Base-by-base conservation (phyloP, 2,888 invertebrate genomes). In the Drosophila nr. fundita region DNA sequence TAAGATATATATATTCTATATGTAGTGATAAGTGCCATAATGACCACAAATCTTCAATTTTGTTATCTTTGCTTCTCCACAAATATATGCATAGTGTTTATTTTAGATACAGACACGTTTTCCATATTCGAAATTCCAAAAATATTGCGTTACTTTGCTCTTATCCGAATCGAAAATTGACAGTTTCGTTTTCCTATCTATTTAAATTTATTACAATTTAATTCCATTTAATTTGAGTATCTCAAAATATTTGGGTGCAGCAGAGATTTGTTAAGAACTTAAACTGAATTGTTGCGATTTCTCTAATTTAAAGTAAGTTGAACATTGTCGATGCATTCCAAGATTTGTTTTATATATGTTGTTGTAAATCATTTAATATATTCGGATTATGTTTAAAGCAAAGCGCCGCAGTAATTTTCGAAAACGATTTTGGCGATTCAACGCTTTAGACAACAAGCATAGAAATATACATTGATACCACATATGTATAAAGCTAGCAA, bases 401-500 rank as follows among this genome's bases (percentile, higher is more conserved):
- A 60, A 45, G 27, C 36, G 13, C 0, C 29, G 52, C 29, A 49
- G n/a, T 42, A 50, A 4, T 58, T 58, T 42, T 42, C 40, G 30
- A 58, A 32, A 30, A 24, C 21, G 24, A 65, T 27, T 27, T 38
- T 30, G 36, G 4, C 36, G 34, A 48, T 3, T 21, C 11, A 18
- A 30, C 15, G 29, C 63, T 27, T 48, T n/a, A 21, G 36, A 27
- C 57, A 32, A 52, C 32, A 54, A 36, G 32, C 45, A 29, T 42
- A 58, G 18, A 18, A 13, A 29, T 59, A 50, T 34, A 30, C 66
- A 36, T 57, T 52, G 50, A 40, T 63, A 29, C 18, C 60, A 24
- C 18, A 36, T 70, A 50, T 30, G 27, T 27, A 18, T 61, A 53
- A 40, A 68, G 42, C 27, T 73, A 60, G 59, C n/a, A 29, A 32